These are phyloP conservation scores for Tangara arthus DNA, from an alignment of 2,797 vertebrate species.

Conservation along the genomic window DNA sequence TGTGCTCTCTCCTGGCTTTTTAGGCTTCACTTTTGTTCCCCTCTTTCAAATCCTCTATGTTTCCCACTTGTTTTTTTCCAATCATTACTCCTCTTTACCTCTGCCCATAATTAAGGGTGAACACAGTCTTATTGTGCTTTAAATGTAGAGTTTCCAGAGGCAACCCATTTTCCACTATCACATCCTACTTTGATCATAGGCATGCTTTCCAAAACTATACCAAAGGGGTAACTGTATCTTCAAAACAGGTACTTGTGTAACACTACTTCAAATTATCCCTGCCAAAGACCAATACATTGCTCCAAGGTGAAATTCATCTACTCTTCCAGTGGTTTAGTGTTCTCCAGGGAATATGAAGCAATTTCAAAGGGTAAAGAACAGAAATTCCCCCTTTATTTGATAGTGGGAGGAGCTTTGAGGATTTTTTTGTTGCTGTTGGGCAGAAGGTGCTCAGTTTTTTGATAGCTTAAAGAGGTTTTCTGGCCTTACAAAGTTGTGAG, in stretches of 20 bases:
- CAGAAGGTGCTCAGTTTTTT: not conserved
- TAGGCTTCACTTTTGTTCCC: not conserved
- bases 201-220: not conserved
- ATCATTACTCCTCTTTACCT: not conserved
- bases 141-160: not conserved
- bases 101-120: not conserved
- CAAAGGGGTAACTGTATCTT: not conserved
- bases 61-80: not conserved
- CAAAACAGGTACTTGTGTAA: not conserved
- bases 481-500: not conserved
- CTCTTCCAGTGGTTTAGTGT: not conserved
- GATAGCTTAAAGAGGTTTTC: not conserved
- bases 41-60: not conserved
- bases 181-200: rapidly evolving
- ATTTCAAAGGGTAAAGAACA: not conserved
- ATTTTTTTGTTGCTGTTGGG: not conserved
- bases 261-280: not conserved
- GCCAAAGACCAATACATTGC: not conserved
- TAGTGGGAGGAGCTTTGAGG: not conserved
- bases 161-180: not conserved
- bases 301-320: not conserved
- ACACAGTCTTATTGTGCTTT: not conserved
- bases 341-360: not conserved
- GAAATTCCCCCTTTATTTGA: not conserved
- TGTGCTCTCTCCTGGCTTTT: not conserved